These are phyloP conservation scores for Porphyrio hochstetteri DNA, from an alignment of 2,113 vertebrate species.

Conservation along the genomic window DNA sequence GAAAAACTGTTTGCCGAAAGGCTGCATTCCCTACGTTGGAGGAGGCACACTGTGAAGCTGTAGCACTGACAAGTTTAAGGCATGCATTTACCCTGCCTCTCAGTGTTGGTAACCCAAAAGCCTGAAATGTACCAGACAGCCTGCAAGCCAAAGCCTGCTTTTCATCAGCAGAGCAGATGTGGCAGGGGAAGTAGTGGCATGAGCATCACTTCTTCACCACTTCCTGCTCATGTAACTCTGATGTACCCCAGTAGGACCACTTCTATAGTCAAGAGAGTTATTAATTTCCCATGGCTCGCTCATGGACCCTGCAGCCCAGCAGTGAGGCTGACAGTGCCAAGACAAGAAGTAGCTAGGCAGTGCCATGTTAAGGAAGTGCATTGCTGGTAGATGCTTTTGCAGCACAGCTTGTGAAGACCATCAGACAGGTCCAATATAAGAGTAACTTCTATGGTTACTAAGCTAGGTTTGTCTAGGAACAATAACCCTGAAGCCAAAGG, in stretches of 20 bases:
- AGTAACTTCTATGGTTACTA: not conserved
- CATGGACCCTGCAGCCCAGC: not conserved
- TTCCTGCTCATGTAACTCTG: slow-evolving; percentile 50
- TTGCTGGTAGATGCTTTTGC: not conserved
- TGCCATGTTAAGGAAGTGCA: not conserved
- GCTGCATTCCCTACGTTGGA: not conserved
- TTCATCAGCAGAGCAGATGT: not conserved
- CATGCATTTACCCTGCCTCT: not conserved
- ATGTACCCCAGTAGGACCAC: slow-evolving; percentile 27
- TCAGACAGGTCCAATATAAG: not conserved
- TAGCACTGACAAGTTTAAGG: not conserved
- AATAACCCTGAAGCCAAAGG: not conserved
- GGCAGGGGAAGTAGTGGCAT: slow-evolving; percentile 33
- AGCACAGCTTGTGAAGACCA: not conserved
- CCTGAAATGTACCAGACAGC: not conserved
- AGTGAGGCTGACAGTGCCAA: not conserved
- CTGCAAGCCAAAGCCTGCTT: not conserved
- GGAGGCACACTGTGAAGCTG: not conserved
- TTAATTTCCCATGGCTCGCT: not conserved
- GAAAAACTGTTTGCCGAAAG: not conserved
- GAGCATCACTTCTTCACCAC: slow-evolving; percentile 34
- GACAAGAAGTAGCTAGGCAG: not conserved
- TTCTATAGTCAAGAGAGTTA: not conserved
- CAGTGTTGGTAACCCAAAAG: not conserved
- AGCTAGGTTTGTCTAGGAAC: not conserved